These are phyloP conservation scores for Athripsodes cinereus DNA, from an alignment of 2,888 invertebrate species.

Conservation along the genomic window DNA sequence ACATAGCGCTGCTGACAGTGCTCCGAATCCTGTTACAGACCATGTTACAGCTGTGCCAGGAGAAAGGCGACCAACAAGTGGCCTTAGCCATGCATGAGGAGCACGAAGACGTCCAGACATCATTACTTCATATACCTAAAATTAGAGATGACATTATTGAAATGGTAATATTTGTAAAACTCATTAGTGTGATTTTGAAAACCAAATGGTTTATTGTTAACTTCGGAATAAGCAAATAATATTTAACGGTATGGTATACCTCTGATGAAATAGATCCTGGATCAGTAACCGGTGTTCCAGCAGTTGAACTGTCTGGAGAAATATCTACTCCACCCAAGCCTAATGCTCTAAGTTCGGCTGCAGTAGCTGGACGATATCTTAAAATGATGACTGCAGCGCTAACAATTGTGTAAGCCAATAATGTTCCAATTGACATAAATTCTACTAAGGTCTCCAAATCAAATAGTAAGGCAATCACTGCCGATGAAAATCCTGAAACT, in stretches of 20 bases:
- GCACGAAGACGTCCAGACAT: slow-evolving; percentile 72
- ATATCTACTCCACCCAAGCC: slow-evolving; percentile 45
- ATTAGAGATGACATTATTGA: not conserved
- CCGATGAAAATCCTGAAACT: slow-evolving; percentile 70
- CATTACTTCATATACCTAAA: slow-evolving; percentile 52
- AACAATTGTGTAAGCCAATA: slow-evolving; percentile 86
- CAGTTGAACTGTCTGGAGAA: slow-evolving; percentile 55
- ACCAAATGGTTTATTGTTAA: not conserved
- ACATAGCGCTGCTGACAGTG: slow-evolving; percentile 63
- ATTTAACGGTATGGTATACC: slow-evolving; percentile 32
- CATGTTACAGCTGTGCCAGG: slow-evolving; percentile 70
- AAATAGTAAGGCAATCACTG: slow-evolving; percentile 74
- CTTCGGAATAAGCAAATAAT: no score
- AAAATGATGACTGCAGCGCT: slow-evolving; percentile 85
- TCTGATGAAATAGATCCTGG: slow-evolving; percentile 54
- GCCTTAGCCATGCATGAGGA: slow-evolving; percentile 68
- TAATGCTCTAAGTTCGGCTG: slow-evolving; percentile 45
- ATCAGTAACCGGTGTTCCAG: slow-evolving; percentile 55
- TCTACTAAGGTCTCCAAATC: slow-evolving; percentile 87
- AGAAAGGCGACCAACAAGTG: slow-evolving; percentile 64
- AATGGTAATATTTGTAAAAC: not conserved
- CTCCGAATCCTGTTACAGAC: slow-evolving; percentile 64
- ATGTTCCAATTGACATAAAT: slow-evolving; percentile 89
- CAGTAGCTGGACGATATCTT: slow-evolving; percentile 63
- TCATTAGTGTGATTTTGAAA: not conserved